Conservation (phyloP, 2,888 invertebrate species). For the Neoascia interrupta region DNA sequence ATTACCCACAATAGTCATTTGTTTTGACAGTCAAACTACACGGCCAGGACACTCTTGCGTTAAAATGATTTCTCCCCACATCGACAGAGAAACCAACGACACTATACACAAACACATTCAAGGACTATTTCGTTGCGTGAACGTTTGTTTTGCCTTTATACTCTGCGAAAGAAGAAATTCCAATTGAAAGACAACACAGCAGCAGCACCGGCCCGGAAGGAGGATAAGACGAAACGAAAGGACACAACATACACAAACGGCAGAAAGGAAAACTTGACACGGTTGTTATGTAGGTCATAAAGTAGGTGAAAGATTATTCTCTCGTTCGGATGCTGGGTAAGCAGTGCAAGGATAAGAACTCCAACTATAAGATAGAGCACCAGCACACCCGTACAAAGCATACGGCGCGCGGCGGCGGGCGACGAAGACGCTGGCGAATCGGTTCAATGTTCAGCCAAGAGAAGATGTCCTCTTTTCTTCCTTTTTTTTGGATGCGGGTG, state of each 20-base stretch:
- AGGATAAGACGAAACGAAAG: not conserved
- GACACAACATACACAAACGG: not conserved
- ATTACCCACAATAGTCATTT: conserved; percentile 32
- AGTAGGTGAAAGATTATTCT: conserved; percentile 53
- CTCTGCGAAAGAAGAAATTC: conserved; percentile 1
- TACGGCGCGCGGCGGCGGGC: no score
- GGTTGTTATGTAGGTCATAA: conserved; percentile 65
- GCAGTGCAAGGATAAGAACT: conserved; percentile 4
- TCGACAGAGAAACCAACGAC: conserved; percentile 41
- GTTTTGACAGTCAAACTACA: conserved; percentile 29
- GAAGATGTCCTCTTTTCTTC: conserved; percentile 1
- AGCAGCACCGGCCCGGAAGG: not conserved
- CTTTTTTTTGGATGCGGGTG: not conserved
- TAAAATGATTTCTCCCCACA: no score
- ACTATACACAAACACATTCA: no score
- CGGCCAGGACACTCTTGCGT: no score
- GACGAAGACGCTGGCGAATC: no score
- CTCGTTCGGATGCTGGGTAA: conserved; percentile 1
- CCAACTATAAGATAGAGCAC: not conserved
- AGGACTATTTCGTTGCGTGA: conserved; percentile 28
- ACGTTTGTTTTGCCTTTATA: conserved; percentile 7
- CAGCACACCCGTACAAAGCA: no score
- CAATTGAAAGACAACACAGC: conserved; percentile 18
- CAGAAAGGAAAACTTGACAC: conserved; percentile 54
- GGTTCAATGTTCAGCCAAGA: conserved; percentile 31